Conservation (phyloP, 2,113 vertebrate species). For the Poicephalus meyeri region DNA sequence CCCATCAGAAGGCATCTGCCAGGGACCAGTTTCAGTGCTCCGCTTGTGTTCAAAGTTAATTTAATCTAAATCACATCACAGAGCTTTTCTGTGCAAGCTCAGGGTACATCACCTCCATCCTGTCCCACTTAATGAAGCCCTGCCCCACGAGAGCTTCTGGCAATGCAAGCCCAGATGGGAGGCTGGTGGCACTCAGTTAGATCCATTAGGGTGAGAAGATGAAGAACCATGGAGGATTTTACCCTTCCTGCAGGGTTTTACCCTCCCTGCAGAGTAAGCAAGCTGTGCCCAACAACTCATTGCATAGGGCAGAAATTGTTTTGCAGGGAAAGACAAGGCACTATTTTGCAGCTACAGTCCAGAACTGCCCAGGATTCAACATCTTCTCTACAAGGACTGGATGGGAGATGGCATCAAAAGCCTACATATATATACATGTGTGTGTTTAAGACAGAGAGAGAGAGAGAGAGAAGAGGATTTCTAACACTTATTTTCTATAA, state of each 20-base stretch:
- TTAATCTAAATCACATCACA: not conserved
- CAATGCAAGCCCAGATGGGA: not conserved
- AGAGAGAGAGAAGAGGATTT: not conserved
- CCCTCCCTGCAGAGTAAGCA: not conserved
- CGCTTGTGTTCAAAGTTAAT: not conserved
- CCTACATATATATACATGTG: not conserved
- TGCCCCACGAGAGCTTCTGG: not conserved
- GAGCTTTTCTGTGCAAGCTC: not conserved
- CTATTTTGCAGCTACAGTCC: fast-evolving
- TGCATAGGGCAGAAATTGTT: fast-evolving
- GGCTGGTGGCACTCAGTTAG: not conserved
- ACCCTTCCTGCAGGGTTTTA: not conserved
- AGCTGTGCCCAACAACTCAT: not conserved
- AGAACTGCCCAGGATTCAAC: not conserved
- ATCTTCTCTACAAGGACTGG: not conserved
- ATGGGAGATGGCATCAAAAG: not conserved
- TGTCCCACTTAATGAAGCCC: not conserved
- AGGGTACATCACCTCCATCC: not conserved
- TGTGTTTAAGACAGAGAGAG: not conserved
- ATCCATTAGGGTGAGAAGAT: fast-evolving
- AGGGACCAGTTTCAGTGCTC: not conserved
- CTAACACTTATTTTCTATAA: not conserved
- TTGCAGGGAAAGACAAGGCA: not conserved
- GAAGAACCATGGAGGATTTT: fast-evolving
- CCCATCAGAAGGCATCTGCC: not conserved